Percentiles rank a stretch among this genome's conserved stretches.
phyloP scores from a whole-genome alignment of 2,113 vertebrate species.

The Pteronura brasiliensis region DNA sequence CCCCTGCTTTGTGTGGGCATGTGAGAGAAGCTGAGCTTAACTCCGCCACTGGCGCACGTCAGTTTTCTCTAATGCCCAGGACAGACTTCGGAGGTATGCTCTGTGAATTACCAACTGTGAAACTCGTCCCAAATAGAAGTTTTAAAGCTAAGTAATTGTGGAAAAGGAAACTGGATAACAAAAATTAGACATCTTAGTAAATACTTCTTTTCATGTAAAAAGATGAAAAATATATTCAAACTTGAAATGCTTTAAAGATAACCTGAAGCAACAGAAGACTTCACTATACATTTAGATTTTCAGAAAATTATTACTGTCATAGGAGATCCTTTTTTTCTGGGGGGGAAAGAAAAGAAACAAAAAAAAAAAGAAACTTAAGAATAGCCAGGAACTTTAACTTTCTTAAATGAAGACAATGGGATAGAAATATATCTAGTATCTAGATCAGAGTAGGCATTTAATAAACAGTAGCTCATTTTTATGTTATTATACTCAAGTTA shows the following conservation, averaged over 20 bases:
- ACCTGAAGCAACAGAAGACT: not conserved
- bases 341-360: no score
- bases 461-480: not conserved
- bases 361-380: slow-evolving; percentile 5
- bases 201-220: not conserved
- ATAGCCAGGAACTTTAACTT: not conserved
- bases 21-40: not conserved
- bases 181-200: not conserved
- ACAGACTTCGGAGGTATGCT: not conserved
- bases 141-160: not conserved
- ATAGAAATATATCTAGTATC: not conserved
- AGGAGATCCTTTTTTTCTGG: not conserved
- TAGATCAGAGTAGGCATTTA: not conserved
- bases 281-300: not conserved
- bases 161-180: not conserved
- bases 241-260: not conserved
- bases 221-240: not conserved
- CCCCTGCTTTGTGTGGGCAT: not conserved
- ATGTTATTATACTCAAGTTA: not conserved
- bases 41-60: not conserved
- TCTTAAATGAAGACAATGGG: not conserved
- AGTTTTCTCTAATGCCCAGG: not conserved
- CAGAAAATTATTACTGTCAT: not conserved
- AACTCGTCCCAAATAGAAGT: not conserved
- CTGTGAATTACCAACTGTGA: not conserved